Evolutionary conservation across 2,797 vertebrate genomes (phyloP).

Genomic region (Nannoperca australis): DNA sequence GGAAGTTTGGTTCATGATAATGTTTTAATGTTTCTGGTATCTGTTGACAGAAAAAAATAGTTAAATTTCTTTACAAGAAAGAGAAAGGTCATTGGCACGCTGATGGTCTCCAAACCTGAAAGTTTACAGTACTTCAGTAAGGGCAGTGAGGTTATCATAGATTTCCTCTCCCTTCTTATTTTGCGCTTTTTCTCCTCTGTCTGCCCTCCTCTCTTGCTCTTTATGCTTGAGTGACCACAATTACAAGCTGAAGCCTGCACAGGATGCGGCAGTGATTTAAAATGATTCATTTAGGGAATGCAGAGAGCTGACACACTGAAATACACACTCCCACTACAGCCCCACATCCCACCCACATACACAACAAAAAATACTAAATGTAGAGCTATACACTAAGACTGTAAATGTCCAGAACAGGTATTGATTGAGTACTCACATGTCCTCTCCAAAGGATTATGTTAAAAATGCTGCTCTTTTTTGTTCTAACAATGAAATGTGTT

Average conservation of each 20-base stretch:
- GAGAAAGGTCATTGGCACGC: slow-evolving; percentile 45
- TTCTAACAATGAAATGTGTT: neutral
- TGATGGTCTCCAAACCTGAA: slow-evolving; percentile 40
- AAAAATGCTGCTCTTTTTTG: neutral
- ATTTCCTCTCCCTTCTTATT: slow-evolving; percentile 44
- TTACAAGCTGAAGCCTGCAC: slow-evolving; percentile 81
- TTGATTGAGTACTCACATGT: slow-evolving; percentile 2
- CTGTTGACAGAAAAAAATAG: slow-evolving; percentile 9
- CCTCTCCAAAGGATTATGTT: neutral
- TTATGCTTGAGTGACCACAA: slow-evolving; percentile 82
- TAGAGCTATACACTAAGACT: slow-evolving; percentile 6
- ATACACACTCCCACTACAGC: slow-evolving; percentile 59
- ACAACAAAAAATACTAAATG: slow-evolving; percentile 28
- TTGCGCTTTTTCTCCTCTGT: slow-evolving; percentile 33
- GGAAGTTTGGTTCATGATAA: slow-evolving; percentile 12
- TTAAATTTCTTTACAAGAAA: slow-evolving; percentile 16
- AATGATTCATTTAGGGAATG: slow-evolving; percentile 81
- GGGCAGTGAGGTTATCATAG: slow-evolving; percentile 71
- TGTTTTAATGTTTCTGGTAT: slow-evolving; percentile 18
- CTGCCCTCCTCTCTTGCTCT: slow-evolving; percentile 44
- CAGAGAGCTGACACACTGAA: slow-evolving; percentile 71
- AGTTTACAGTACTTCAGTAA: slow-evolving; percentile 65
- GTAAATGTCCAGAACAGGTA: slow-evolving; percentile 23
- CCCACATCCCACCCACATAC: slow-evolving; percentile 46
- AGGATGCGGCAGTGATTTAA: slow-evolving; percentile 82